Conservation (phyloP, 2,113 vertebrate species). For the Riparia riparia region DNA sequence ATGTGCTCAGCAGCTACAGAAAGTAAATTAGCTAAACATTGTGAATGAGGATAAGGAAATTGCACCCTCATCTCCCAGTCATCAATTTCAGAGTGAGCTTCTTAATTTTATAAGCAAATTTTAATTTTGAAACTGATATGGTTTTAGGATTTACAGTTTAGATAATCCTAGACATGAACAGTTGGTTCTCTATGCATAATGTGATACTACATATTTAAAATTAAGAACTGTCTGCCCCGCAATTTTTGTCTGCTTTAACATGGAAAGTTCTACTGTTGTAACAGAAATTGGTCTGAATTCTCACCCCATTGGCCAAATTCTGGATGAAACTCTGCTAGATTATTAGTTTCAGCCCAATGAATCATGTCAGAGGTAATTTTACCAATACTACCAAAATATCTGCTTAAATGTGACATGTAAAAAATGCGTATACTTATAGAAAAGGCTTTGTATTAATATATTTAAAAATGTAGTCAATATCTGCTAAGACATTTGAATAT, state of each 20-base stretch:
- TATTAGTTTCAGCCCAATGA: not conserved
- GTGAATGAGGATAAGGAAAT: not conserved
- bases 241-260: slow-evolving; percentile 9
- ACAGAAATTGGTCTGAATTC: not conserved
- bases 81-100: not conserved
- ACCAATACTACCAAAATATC: not conserved
- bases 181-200: not conserved
- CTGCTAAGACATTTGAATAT: not conserved
- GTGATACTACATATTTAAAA: slow-evolving; percentile 1
- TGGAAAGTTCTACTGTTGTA: not conserved
- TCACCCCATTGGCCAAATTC: not conserved
- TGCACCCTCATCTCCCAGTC: not conserved
- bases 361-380: not conserved
- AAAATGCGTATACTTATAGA: not conserved
- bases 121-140: not conserved
- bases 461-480: not conserved
- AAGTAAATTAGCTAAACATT: not conserved
- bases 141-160: not conserved
- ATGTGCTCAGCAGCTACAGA: not conserved
- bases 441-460: not conserved
- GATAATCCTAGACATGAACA: not conserved
- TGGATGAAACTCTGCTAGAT: not conserved
- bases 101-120: not conserved
- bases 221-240: not conserved
- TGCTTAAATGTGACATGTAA: not conserved